A percentile compares a stretch with the other conserved stretches of the same genome.
Evolutionary conservation across 2,797 vertebrate genomes (phyloP).

Genomic region (Sylvilagus floridanus): DNA sequence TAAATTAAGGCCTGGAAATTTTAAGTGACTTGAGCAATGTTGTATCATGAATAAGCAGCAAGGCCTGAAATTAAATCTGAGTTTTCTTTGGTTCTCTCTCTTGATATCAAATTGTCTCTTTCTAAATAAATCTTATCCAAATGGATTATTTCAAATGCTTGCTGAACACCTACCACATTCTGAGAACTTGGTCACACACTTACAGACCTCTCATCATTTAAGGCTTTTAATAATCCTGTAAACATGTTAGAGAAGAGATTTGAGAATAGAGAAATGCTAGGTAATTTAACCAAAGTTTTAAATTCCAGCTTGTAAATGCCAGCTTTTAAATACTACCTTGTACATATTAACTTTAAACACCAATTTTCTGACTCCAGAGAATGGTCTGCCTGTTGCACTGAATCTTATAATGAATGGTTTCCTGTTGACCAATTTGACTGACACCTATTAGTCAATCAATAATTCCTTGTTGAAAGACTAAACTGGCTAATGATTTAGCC

Average conservation of each 20-base stretch:
- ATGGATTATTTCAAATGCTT: background rate
- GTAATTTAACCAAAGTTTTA: background rate
- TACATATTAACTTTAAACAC: background rate
- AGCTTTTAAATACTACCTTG: background rate
- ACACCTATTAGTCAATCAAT: background rate
- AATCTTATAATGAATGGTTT: background rate
- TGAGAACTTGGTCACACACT: background rate
- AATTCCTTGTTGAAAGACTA: background rate
- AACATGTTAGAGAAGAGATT: background rate
- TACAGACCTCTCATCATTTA: background rate
- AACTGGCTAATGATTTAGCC: background rate
- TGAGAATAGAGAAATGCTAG: background rate
- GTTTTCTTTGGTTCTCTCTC: background rate
- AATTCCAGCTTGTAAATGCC: background rate
- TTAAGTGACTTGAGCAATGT: background rate
- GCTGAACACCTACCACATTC: background rate
- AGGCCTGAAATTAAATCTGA: background rate
- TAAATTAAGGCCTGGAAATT: background rate
- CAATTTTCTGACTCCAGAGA: background rate
- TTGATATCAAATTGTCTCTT: background rate
- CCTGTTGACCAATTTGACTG: background rate
- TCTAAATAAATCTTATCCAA: background rate
- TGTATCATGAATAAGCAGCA: background rate
- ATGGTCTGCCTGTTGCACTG: fast-evolving
- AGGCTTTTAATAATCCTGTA: background rate